Base-by-base conservation (phyloP, 30 jellyfish, hydroid and myxozoan genomes). In the Cassiopea andromeda region DNA sequence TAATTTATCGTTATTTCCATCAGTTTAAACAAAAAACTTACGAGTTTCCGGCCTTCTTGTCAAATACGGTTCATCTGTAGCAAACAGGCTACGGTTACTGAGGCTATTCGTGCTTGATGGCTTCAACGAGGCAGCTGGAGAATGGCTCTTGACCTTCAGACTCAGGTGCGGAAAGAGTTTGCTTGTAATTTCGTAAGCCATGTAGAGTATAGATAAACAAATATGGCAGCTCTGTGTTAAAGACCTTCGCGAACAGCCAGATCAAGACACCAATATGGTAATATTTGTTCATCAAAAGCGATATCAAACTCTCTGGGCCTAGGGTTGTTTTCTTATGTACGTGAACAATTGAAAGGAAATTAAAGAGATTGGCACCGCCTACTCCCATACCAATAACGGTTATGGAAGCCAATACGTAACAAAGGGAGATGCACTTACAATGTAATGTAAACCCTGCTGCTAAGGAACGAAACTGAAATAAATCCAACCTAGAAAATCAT, bases 311-410 rank as follows among this genome's bases (percentile, higher is more conserved):
- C 88, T 48, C 60, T 80, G 7, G 1, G 77, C 75, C 88, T 16
- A n/a, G 6, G 27, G 79, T 6, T 15, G 27, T 16, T 19, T 49
- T 16, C 75, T 0, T 49, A 48, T 45, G 72, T 47, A 77, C 73
- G 16, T 7, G 78, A 12, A 81, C 90, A 81, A 81, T 81, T 54
- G 46, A 64, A 6, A 70, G 90, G 90, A 81, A 81, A 81, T 81
- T 81, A 68, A 64, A 81, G 90, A 81, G 82, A 81, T 16, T 44
- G 90, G 74, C 18, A 81, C 90, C 90, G 73, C 90, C 90, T 60
- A 64, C 90, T 81, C 69, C 78, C 60, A 10, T n/a, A 7, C 46
- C 45, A 19, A 13, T 17, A 9, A 8, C 60, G 38, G 43, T 57
- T 46, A 81, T 45, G 15, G 44, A 67, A 66, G 90, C 90, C 90